Base-by-base conservation (phyloP, 2,888 invertebrate genomes). In the Polyploca ridens region DNA sequence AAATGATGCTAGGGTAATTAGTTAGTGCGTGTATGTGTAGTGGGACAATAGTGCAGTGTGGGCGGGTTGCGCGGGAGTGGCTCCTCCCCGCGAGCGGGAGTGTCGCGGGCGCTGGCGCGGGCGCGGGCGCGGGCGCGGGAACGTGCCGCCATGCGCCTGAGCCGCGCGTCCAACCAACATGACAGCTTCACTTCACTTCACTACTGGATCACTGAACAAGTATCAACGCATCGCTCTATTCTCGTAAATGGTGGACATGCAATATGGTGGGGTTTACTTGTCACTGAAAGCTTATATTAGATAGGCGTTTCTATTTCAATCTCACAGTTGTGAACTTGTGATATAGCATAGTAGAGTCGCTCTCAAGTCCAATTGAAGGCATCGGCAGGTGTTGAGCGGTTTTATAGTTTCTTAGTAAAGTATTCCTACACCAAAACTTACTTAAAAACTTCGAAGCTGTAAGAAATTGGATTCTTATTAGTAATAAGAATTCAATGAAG, bases 51-150 rank as follows among this genome's bases (percentile, higher is more conserved):
- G 58, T 58, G 58, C 19, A 10, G 54, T 54, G 62, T 58, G 62
- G 44, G 58, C 58, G 64, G 59, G 63, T 59, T 59, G 59, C 60
- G 63, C 59, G 60, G 62, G 64, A 64, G 61, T 64, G 64, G 33
- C 54, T 33, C 64, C 64, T 54, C 64, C 59, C 59, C 19, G 54
- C 54, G 38, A 49, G 59, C 63, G 63, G 59, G 46, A 46, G 46
- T 59, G 59, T 46, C 63, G 59, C 59, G 59, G 44, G n/a, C 59
- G 58, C 59, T n/a, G n/a, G 6, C 46, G 46, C 11, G 14, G 11
- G 46, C 14, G 14, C 14, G 14, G 11, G 38, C 19, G 33, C 61
- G 60, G 60, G 16, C 46, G 46, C 46, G 5, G 41, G 41, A 41
- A 35, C n/a, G 58, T 41, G 38, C 11, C 61, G 61, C 41, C 61